Evolutionary conservation across 2,888 invertebrate species (phyloP), one percentile per base, ranked within the genome.

Genomic region (Macrosoma leucophasiata): DNA sequence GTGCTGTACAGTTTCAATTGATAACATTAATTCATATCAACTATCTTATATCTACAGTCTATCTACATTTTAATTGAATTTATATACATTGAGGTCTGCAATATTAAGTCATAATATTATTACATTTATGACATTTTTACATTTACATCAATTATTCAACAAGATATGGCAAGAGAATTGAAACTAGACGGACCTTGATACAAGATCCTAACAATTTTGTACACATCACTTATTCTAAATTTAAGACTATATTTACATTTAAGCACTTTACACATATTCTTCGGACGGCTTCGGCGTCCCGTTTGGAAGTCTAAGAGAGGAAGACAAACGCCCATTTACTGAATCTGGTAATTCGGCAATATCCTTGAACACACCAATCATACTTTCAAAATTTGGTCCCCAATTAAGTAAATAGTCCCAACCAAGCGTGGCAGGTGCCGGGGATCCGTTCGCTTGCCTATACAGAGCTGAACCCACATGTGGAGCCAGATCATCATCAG

Each of bases 321-420:
- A 87, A 46, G 92, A 88, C 59, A 92, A 89, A 52, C 93, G 85
- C 41, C 90, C 90, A 50, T 89, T 90, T 12, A 90, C 90, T 27
- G 90, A 87, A 65, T 97, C 96, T 3, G 97, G 97, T 52, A 97
- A 79, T 76, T 96, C 95, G 25, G 96, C 97, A 57, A 97, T 97
- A 76, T 97, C 97, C 81, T 95, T 96, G 63, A 97, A 97, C 28
- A 97, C 97, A 13, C 97, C 96, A 44, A 96, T 95, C 64, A 97
- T 88, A 68, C 94, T 96, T 73, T 97, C 95, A 73, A 96, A 97
- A 77, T 96, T 97, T 11, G 96, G 95, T 5, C 97, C 96, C 96
- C 97, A 97, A 74, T 97, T 97, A 36, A 97, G 87, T 46, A 97
- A 81, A 65, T 96, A 96, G 64, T 97, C 96, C 95, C 96, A 97